Evolutionary conservation across 2,113 vertebrate species (phyloP).

Genomic region (Bufo bufo): DNA sequence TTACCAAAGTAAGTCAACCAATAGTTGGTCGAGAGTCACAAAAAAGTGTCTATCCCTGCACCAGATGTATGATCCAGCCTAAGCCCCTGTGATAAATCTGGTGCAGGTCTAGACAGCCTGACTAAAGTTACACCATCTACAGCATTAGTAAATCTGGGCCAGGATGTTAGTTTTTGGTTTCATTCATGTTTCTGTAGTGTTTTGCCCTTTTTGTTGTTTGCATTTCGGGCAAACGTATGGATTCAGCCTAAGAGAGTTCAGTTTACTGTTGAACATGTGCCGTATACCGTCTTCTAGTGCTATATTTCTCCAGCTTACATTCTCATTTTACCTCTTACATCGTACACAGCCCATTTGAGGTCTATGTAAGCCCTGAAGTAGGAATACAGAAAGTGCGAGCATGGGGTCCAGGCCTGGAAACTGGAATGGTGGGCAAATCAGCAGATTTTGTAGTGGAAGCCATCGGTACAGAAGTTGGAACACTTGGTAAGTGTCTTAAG

Average conservation of each 20-base stretch:
- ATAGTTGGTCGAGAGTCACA: too few species aligned
- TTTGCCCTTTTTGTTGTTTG: too few species aligned
- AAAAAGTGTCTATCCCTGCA: too few species aligned
- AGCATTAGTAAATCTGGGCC: too few species aligned
- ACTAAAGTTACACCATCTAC: too few species aligned
- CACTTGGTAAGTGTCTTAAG: constrained; percentile 77
- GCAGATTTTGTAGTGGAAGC: constrained; percentile 96
- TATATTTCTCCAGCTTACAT: neutral
- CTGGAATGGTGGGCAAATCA: constrained; percentile 88
- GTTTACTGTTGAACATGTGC: neutral
- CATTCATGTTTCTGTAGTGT: too few species aligned
- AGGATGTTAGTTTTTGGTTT: too few species aligned
- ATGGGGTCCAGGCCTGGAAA: constrained; percentile 92
- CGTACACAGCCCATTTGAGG: constrained; percentile 83
- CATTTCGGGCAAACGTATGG: neutral
- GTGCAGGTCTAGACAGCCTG: too few species aligned
- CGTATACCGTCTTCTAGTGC: neutral
- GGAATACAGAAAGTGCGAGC: constrained; percentile 91
- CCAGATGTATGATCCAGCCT: too few species aligned
- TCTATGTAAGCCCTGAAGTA: constrained; percentile 82
- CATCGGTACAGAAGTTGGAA: constrained; percentile 92
- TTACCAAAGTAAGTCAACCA: too few species aligned
- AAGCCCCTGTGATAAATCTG: too few species aligned
- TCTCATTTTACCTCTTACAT: neutral
- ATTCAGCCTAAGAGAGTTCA: neutral